phyloP scores from a whole-genome alignment of 2,888 invertebrate genomes.

The Drosophila incognita region DNA sequence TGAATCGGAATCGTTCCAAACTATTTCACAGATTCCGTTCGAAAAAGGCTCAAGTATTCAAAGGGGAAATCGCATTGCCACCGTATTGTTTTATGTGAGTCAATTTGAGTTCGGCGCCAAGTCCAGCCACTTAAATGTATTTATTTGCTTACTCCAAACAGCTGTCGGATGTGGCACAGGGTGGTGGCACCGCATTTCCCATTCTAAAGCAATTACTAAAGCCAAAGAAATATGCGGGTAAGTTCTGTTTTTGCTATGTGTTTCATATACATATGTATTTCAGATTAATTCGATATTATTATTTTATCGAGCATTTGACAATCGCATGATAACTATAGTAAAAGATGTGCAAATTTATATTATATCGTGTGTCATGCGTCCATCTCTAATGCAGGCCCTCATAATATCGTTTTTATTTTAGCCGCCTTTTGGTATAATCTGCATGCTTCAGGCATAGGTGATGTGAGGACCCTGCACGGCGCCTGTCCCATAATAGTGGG shows the following conservation, averaged over 20 bases:
- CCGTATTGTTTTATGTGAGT: constrained; percentile 84
- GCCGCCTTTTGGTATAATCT: constrained; percentile 97
- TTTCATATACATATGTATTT: not conserved
- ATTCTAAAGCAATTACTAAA: constrained; percentile 91
- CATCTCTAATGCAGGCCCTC: not conserved
- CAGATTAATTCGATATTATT: not conserved
- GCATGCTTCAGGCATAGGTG: constrained; percentile 94
- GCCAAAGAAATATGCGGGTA: constrained; percentile 75
- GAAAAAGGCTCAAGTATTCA: not conserved
- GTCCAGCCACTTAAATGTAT: constrained; percentile 3
- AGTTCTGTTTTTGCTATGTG: not conserved
- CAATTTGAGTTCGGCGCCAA: not conserved
- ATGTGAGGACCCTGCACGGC: constrained; percentile 94
- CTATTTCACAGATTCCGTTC: constrained; percentile 27
- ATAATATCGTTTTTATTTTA: constrained; percentile 15
- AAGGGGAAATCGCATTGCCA: constrained; percentile 83
- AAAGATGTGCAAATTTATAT: not conserved
- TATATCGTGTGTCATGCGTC: not conserved
- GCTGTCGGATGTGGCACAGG: constrained; percentile 98
- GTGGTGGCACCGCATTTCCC: constrained; percentile 99
- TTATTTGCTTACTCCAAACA: constrained; percentile 81
- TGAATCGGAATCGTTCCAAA: not conserved
- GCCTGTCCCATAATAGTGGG: constrained; percentile 98
- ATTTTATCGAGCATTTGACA: not conserved
- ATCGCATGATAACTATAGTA: not conserved